phyloP scores from a whole-genome alignment of 1,140 invertebrate genomes.

The Drosophila asahinai region DNA sequence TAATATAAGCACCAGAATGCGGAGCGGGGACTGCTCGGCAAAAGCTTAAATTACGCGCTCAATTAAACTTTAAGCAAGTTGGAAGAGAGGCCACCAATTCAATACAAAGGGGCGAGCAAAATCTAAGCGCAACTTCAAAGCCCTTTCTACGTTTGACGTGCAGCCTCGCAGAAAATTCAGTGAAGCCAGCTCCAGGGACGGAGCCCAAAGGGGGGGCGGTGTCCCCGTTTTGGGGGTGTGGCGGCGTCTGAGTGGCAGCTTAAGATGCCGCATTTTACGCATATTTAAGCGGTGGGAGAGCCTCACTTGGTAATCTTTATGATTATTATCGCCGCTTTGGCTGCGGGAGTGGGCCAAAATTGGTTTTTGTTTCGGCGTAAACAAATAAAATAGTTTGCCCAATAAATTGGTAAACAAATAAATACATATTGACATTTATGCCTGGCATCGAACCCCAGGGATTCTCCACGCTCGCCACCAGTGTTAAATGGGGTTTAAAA shows the following conservation, averaged over 20 bases:
- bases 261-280: conserved; percentile 60
- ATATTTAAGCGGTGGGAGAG: conserved; percentile 40
- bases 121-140: conserved; percentile 72
- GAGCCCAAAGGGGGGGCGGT: conserved; percentile 2
- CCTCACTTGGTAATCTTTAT: conserved; percentile 38
- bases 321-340: conserved; percentile 50
- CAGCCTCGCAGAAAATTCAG: conserved; percentile 79
- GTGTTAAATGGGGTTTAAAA: conserved; percentile 40
- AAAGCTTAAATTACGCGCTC: conserved; percentile 81
- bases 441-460: neutral
- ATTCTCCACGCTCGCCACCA: neutral
- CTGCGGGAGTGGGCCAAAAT: conserved; percentile 12
- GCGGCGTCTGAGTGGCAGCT: conserved; percentile 38
- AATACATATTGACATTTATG: conserved; percentile 53
- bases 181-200: conserved; percentile 48
- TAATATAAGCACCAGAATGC: conserved; percentile 42
- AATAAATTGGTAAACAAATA: conserved; percentile 72
- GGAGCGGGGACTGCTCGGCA: conserved; percentile 46
- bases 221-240: conserved; percentile 8
- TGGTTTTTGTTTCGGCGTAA: conserved; percentile 62
- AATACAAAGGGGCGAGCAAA: conserved; percentile 26
- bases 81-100: conserved; percentile 35
- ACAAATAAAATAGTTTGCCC: conserved; percentile 68
- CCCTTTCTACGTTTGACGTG: conserved; percentile 72
- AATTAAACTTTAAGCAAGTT: conserved; percentile 80